Base-by-base conservation (phyloP, 1,140 invertebrate species). In the Caenorhabditis inopinata region DNA sequence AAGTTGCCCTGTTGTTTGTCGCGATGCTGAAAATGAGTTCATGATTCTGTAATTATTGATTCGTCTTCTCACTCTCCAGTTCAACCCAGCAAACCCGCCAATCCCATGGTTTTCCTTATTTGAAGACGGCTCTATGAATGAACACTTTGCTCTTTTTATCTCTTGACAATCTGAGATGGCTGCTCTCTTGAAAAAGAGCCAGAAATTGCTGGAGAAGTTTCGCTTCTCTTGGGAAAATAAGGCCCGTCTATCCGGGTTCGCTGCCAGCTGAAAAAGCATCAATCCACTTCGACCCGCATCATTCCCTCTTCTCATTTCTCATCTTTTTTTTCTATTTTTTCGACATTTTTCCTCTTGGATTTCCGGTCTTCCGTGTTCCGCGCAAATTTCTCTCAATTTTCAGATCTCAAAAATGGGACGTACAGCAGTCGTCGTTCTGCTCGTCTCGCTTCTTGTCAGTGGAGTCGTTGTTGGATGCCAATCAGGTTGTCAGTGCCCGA, bases 151-250 rank as follows among this genome's bases (percentile, higher is more conserved):
- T 42, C 29, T 68, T 38, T 68, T 32, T 68, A 9, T 23, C 27
- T 68, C 14, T 42, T 42, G 38, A 42, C 25, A 68, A 68, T 68
- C 58, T 68, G 27, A 9, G 14, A 68, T 68, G 27, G 58, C 58
- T 68, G n/a, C n/a, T n/a, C n/a, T n/a, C n/a, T n/a, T n/a, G 35
- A 9, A 68, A n/a, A 68, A 38, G 25, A 38, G 32, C n/a, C 29
- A n/a, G n/a, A n/a, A n/a, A n/a, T n/a, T n/a, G n/a, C 38, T 7
- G 6, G 38, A 38, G 38, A 68, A 68, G 58, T 68, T 68, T 68
- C 58, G 38, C 58, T 68, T 68, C 58, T 68, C 58, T 68, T 35
- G 58, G 58, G 58, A 68, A 68, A 68, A 38, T 38, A 38, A 42
- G 5, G 38, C 38, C 14, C 14, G 5, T 21, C 53, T n/a, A 12